Evolutionary conservation across 2,888 invertebrate species (phyloP).

Genomic region (Keiferia lycopersicella): DNA sequence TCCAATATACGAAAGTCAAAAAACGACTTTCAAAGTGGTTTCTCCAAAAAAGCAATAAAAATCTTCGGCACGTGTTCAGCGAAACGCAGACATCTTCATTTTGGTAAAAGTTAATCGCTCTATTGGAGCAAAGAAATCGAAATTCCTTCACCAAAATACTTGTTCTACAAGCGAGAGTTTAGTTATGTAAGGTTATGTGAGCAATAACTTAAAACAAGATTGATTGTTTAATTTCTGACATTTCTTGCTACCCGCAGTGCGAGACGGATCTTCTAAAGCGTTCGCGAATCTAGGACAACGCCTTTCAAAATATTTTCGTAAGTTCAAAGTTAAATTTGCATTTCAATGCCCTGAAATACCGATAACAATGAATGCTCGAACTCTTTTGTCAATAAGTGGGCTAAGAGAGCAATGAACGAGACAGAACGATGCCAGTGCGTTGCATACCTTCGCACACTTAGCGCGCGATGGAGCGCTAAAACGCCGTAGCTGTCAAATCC

Average conservation of each 20-base stretch:
- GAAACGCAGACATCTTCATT: constrained; percentile 12
- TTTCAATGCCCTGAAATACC: constrained; percentile 12
- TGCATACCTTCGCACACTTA: no score
- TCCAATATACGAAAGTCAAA: not conserved
- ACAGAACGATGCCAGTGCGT: constrained; percentile 33
- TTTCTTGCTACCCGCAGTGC: not conserved
- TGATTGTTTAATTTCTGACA: constrained; percentile 8
- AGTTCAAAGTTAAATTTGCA: constrained; percentile 25
- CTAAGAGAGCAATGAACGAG: constrained; percentile 38
- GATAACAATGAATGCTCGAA: not conserved
- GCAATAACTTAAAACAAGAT: constrained; percentile 8
- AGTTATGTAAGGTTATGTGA: constrained; percentile 20
- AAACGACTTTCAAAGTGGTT: not conserved
- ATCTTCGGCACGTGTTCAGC: not conserved
- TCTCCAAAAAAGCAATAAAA: not conserved
- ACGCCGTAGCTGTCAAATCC: no score
- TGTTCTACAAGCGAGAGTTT: not conserved
- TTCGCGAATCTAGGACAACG: constrained; percentile 9
- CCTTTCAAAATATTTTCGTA: constrained; percentile 15
- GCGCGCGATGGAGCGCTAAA: no score
- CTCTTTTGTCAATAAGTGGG: constrained; percentile 8
- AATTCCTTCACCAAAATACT: not conserved
- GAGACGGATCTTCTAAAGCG: not conserved
- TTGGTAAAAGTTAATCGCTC: not conserved
- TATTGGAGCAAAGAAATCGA: not conserved